Base-by-base conservation (phyloP, 2,797 vertebrate species). In the Gymnoscopelus microlampas region DNA sequence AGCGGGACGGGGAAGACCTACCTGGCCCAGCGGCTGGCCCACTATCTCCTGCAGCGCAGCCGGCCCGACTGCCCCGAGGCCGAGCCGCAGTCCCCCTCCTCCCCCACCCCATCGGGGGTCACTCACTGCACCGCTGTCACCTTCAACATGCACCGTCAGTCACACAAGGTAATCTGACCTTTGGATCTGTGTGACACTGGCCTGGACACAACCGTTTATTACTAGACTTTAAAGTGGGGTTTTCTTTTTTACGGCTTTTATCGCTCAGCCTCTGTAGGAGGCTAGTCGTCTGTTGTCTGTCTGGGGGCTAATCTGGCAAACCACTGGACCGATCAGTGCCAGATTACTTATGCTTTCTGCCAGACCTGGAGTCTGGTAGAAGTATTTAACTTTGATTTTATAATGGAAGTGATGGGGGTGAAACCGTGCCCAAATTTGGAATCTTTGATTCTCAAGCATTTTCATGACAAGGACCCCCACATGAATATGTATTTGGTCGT, bases 91-190 rank as follows among this genome's bases (percentile, higher is more conserved):
- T 15, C 86, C 1, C 69, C 81, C 56, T 59, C 3, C 68, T 26
- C 39, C 7, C 39, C 39, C 39, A 2, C 39, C 39, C 8, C 39
- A 3, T 7, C 8, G 39, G 39, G 39, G 35, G 79, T 19, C 19
- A 19, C 80, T 4, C 68, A 76, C 69, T 69, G 73, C 5, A 39
- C 83, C 0, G 93, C 96, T n/a, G 91, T 95, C 89, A 96, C 93
- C 78, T 98, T 97, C 91, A 98, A 98, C 91, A 96, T 99, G 97
- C 97, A 98, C 86, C 96, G 94, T 66, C 97, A 97, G 82, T 95
- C 96, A 10, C 96, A 95, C 89, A 98, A 98, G 96, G 97, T 97
- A 0, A 53, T 9, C 26, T 29, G 26, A 29, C 26, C 26, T 19
- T 1, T 5, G 6, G 2, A 8, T 2, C 50, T 23, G 35, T 68